A percentile compares a stretch with the other conserved stretches of the same genome.
Evolutionary conservation across 2,113 vertebrate genomes (phyloP).

Genomic region (Oryzias javanicus): DNA sequence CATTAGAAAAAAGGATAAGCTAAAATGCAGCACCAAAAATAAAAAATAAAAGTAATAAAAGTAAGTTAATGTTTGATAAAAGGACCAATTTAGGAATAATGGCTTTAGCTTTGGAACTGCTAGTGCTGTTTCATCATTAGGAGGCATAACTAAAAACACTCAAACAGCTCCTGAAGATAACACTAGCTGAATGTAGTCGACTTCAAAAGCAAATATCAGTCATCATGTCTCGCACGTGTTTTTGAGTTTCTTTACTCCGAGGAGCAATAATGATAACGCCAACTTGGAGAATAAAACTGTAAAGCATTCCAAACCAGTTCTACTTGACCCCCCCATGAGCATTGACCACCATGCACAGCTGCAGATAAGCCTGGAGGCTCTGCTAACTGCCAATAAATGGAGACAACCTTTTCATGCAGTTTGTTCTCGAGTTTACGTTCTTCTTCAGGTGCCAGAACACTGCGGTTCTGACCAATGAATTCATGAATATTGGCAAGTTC

Average conservation of each 20-base stretch:
- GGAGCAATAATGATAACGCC: background rate
- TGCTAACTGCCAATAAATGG: background rate
- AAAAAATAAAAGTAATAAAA: too few species aligned
- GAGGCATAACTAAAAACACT: too few species aligned
- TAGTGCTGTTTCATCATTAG: too few species aligned
- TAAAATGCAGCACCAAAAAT: too few species aligned
- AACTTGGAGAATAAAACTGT: background rate
- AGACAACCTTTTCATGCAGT: background rate
- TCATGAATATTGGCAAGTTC: constrained; percentile 3
- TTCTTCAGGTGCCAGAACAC: background rate
- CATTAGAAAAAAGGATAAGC: too few species aligned
- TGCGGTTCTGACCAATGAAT: background rate
- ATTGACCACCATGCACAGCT: background rate
- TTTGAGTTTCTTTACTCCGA: background rate
- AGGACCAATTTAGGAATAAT: too few species aligned
- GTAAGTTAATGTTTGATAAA: too few species aligned
- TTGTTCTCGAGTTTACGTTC: background rate
- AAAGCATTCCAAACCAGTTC: constrained; percentile 7
- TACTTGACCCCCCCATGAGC: constrained; percentile 2
- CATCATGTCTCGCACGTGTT: background rate
- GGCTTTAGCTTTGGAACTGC: too few species aligned
- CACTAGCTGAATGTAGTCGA: background rate
- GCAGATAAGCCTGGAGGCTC: background rate
- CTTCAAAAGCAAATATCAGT: too few species aligned
- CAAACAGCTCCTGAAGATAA: too few species aligned